These are phyloP conservation scores for Marmota flaviventris DNA, from an alignment of 2,113 vertebrate species.

Conservation along the genomic window DNA sequence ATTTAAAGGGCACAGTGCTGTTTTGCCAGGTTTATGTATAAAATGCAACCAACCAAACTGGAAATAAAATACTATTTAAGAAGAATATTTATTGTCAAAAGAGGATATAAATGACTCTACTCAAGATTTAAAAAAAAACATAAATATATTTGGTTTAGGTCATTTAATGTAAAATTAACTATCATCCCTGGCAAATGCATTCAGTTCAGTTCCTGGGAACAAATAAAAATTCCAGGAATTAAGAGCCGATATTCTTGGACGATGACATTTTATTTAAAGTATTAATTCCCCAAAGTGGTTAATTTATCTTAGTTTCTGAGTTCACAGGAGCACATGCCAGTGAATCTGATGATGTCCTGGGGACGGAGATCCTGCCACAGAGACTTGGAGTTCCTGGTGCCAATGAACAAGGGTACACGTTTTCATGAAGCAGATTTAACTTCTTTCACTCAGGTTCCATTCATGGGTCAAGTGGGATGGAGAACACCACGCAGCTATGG, in stretches of 20 bases:
- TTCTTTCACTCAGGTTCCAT: neutral
- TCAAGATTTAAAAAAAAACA: neutral
- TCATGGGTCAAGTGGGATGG: rapidly evolving
- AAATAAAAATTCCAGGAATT: neutral
- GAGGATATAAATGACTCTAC: neutral
- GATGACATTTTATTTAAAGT: neutral
- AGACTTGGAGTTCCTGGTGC: neutral
- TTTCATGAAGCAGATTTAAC: too few relatives aligned
- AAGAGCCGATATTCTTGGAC: neutral
- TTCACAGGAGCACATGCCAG: neutral
- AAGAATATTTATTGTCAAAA: slow-evolving; percentile 20
- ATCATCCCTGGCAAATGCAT: neutral
- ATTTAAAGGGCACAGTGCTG: neutral
- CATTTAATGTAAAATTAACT: neutral
- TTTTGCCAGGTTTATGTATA: neutral
- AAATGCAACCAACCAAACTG: neutral
- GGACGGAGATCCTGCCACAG: neutral
- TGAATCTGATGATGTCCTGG: neutral
- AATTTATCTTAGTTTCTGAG: neutral
- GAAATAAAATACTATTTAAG: slow-evolving; percentile 19
- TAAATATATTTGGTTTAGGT: neutral
- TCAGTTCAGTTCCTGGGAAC: neutral
- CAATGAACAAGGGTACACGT: neutral
- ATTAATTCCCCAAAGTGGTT: neutral
- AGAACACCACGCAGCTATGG: rapidly evolving